Evolutionary conservation across 2,113 vertebrate species (phyloP), one percentile per base, ranked within the genome.

Genomic region (Caranx ignobilis): DNA sequence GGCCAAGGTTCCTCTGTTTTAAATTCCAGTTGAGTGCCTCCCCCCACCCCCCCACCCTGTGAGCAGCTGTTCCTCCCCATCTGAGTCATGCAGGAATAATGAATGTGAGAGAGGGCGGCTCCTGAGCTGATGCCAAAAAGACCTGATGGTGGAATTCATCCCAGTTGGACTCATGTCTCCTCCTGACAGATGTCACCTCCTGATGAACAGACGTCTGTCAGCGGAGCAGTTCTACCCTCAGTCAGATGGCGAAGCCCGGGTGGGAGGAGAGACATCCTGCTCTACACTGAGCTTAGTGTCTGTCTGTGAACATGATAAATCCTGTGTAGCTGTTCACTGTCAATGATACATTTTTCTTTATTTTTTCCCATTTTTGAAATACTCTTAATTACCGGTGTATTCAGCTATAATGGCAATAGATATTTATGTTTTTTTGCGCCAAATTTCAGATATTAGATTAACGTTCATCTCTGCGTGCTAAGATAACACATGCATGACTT

Each of bases 21-120:
- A 62, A 37, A 81, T 84, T 86, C 75, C 50, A 34, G 47, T 8
- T 65, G 67, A 68, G 67, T 86, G 26, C 26, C 26, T 26, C 26
- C 26, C 26, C 26, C 26, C 26, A 26, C 26, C 26, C 26, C 26
- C 26, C 26, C 82, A 77, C 59, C 43, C 1, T 26, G 26, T 26
- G 19, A 87, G 83, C 87, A 84, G 83, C 87, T 87, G 87, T 47
- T 88, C 63, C 32, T 85, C 71, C 68, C 71, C 68, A 50, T 81
- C 77, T 83, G 82, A 81, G 18, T 86, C 84, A 67, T 43, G 65
- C 61, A 65, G 73, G 35, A 71, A 71, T 77, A 35, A 82, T 66
- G 73, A 54, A 76, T 34, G 65, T 66, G 62, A 69, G 45, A 55
- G 45, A 55, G 50, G 57, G 70, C 8, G 0, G 54, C 15, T 45